Conservation (phyloP, 2,113 vertebrate species). For the Protomyctophum bolini region DNA sequence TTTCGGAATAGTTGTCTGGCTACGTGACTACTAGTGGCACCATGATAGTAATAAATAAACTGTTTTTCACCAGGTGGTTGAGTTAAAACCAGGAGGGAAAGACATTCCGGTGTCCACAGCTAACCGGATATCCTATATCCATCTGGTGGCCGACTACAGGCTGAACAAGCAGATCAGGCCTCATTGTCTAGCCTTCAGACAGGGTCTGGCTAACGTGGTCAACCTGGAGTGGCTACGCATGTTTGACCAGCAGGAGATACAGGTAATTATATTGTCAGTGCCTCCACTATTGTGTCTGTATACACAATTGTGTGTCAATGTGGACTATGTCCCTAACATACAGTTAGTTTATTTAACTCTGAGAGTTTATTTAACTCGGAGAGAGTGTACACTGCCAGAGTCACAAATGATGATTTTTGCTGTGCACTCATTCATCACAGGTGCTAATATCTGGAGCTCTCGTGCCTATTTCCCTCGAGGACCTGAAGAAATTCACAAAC, state of each 20-base stretch:
- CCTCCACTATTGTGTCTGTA: not conserved
- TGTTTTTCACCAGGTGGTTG: slow-evolving; percentile 85
- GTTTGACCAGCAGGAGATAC: slow-evolving; percentile 98
- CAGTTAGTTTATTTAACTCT: not conserved
- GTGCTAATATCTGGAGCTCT: slow-evolving; percentile 96
- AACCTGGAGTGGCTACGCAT: slow-evolving; percentile 98
- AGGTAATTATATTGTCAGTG: slow-evolving; percentile 76
- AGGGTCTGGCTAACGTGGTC: slow-evolving; percentile 95
- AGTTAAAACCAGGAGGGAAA: slow-evolving; percentile 91
- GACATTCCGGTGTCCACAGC: slow-evolving; percentile 96
- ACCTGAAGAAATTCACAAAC: slow-evolving; percentile 96
- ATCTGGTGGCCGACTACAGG: slow-evolving; percentile 93
- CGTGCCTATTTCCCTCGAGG: slow-evolving; percentile 94
- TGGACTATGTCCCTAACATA: not conserved
- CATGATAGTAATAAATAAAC: too few relatives aligned
- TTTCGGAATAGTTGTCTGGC: too few relatives aligned
- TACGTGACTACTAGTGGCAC: too few relatives aligned
- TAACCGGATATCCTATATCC: slow-evolving; percentile 95
- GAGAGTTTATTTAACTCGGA: not conserved
- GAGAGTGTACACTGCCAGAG: not conserved
- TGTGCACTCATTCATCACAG: slow-evolving; percentile 60
- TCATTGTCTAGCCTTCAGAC: slow-evolving; percentile 95
- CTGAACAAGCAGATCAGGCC: slow-evolving; percentile 94
- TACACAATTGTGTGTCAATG: not conserved
- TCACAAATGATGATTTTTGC: not conserved